Conservation (phyloP, 2,113 vertebrate genomes). For the Delphinapterus leucas region DNA sequence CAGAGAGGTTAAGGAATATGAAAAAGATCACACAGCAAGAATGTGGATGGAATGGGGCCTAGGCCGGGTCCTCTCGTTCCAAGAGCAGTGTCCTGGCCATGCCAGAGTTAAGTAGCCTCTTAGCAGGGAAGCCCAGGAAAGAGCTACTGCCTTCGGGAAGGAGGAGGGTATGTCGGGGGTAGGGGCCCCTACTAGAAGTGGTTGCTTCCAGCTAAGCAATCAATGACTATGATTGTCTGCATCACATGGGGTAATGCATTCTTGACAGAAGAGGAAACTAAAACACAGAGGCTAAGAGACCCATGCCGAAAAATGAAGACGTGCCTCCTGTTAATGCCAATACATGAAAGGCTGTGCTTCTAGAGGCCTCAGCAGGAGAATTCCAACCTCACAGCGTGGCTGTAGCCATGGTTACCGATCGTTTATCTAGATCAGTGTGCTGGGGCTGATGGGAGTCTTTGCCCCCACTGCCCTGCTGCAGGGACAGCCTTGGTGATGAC, state of each 20-base stretch:
- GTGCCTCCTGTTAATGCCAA: too few relatives aligned
- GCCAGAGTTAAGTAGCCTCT: neutral
- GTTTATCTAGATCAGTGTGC: neutral
- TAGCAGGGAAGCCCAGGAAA: neutral
- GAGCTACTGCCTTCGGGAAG: neutral
- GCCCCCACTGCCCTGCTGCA: neutral
- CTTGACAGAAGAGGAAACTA: neutral
- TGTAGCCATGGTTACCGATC: neutral
- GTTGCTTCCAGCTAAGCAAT: neutral
- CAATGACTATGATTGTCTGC: neutral
- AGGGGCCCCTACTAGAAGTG: neutral
- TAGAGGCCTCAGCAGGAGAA: neutral
- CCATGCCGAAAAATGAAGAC: neutral
- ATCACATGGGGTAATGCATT: neutral
- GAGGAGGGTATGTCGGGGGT: neutral
- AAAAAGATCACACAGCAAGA: neutral
- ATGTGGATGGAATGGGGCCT: neutral
- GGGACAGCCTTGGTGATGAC: too few relatives aligned
- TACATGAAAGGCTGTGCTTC: neutral
- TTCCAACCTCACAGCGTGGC: neutral
- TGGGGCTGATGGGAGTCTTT: neutral
- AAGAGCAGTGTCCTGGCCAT: neutral
- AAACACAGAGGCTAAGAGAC: neutral
- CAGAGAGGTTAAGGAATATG: neutral
- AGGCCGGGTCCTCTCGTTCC: neutral